phyloP scores from a whole-genome alignment of 2,888 invertebrate genomes.

The Pecten maximus region DNA sequence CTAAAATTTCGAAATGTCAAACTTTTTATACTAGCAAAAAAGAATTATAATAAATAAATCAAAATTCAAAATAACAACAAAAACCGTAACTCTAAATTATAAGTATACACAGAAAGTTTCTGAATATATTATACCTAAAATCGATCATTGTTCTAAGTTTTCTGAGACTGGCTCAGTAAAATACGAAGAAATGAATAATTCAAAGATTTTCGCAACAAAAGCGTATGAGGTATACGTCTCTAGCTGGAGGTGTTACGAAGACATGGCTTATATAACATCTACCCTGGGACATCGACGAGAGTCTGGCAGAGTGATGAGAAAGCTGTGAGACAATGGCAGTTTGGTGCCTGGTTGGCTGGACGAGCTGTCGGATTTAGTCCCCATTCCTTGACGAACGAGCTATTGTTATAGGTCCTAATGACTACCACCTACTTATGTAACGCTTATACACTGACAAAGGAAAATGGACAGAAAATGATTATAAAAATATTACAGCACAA shows the following conservation, averaged over 20 bases:
- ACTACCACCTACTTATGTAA: neutral
- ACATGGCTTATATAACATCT: neutral
- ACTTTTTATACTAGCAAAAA: too few species aligned
- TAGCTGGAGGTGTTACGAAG: neutral
- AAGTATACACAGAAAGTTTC: neutral
- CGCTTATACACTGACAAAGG: neutral
- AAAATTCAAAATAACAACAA: neutral
- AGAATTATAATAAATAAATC: too few species aligned
- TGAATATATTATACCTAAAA: neutral
- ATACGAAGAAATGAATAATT: neutral
- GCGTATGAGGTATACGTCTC: neutral
- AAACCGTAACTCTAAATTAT: neutral
- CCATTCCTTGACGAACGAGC: neutral
- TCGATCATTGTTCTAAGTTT: neutral
- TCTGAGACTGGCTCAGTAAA: neutral
- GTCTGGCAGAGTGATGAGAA: neutral
- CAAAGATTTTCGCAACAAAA: neutral
- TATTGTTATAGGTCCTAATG: neutral
- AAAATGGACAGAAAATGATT: neutral
- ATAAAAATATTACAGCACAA: neutral
- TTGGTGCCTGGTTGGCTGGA: neutral
- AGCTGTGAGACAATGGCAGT: neutral
- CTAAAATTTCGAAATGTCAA: too few species aligned
- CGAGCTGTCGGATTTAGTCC: neutral
- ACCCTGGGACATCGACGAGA: neutral